These are phyloP conservation scores for Calonectris borealis DNA, from an alignment of 2,113 vertebrate species.

Conservation along the genomic window DNA sequence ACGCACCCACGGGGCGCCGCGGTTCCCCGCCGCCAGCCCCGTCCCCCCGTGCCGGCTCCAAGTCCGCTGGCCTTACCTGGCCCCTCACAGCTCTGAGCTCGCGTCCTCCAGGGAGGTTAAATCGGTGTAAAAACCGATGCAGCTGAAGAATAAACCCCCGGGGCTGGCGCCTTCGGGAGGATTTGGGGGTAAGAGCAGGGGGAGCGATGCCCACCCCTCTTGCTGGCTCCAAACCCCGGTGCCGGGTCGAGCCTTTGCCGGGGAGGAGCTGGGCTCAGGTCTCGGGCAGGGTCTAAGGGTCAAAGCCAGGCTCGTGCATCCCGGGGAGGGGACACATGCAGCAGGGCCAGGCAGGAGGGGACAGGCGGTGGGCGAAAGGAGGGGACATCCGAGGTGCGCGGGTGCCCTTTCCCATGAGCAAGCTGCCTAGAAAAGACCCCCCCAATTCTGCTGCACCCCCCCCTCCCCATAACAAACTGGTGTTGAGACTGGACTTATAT, in stretches of 20 bases:
- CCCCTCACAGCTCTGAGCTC: background rate
- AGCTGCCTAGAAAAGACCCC: background rate
- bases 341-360: background rate
- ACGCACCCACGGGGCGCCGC: background rate
- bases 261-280: background rate
- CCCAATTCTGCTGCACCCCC: background rate
- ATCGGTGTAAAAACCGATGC: background rate
- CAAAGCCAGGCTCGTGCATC: background rate
- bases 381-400: background rate
- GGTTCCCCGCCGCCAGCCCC: fast-evolving
- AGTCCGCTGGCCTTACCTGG: background rate
- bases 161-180: background rate
- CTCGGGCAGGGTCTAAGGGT: background rate
- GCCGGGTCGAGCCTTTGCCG: background rate
- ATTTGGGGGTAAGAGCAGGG: background rate
- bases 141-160: background rate
- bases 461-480: background rate
- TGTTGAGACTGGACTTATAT: background rate
- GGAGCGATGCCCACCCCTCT: background rate
- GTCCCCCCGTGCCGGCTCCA: background rate
- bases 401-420: background rate
- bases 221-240: background rate
- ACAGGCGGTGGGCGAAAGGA: background rate
- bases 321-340: background rate
- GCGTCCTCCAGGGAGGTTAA: background rate